A percentile compares a stretch with the other conserved stretches of the same genome.
Evolutionary conservation across 2,797 vertebrate species (phyloP).

Genomic region (Neosilurus hyrtlii): DNA sequence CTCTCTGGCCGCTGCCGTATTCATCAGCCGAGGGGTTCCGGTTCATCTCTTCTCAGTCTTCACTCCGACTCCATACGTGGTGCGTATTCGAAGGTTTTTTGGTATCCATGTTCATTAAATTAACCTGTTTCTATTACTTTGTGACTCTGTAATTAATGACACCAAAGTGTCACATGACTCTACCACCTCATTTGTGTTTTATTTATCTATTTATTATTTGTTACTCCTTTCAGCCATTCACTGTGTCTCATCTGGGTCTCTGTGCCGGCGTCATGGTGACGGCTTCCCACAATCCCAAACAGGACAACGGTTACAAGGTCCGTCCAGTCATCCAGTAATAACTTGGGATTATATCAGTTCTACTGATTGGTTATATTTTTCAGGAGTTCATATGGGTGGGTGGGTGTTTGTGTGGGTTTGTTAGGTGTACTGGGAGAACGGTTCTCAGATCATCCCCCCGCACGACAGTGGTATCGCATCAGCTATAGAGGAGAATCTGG

Average conservation of each 20-base stretch:
- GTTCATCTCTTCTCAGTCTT: slow-evolving; percentile 90
- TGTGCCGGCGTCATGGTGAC: slow-evolving; percentile 97
- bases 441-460: slow-evolving; percentile 91
- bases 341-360: not conserved
- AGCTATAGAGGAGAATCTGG: slow-evolving; percentile 86
- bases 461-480: slow-evolving; percentile 88
- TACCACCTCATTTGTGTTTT: not conserved
- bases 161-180: not conserved
- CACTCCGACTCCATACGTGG: slow-evolving; percentile 96
- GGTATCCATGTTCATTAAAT: too few relatives aligned
- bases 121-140: too few relatives aligned
- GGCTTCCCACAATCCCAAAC: slow-evolving; percentile 96
- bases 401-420: slow-evolving; percentile 17
- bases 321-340: not conserved
- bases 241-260: slow-evolving; percentile 83
- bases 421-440: slow-evolving; percentile 97
- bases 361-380: not conserved
- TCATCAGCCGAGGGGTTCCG: slow-evolving; percentile 84
- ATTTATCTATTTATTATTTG: too few relatives aligned
- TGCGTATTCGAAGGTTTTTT: slow-evolving; percentile 58
- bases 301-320: slow-evolving; percentile 99
- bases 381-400: not conserved
- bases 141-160: not conserved
- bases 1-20: slow-evolving; percentile 82
- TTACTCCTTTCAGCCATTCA: slow-evolving; percentile 81